Conservation (phyloP, 2,888 invertebrate genomes). For the Arge pagana region DNA sequence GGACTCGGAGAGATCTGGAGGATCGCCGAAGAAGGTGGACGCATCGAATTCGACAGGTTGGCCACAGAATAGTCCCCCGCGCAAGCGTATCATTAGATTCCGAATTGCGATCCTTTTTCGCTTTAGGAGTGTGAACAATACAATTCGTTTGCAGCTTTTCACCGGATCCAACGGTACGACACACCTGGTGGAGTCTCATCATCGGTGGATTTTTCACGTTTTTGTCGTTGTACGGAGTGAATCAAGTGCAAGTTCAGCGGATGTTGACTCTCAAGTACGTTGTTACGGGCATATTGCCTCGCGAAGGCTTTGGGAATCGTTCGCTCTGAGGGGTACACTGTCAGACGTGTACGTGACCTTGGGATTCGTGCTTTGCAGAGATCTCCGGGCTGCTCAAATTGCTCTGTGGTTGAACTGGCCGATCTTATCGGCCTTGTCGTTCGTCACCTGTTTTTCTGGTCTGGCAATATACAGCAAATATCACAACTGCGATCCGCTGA, state of each 20-base stretch:
- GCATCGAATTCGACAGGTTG: constrained; percentile 74
- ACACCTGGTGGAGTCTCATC: constrained; percentile 81
- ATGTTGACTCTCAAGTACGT: constrained; percentile 68
- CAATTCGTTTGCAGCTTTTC: constrained; percentile 64
- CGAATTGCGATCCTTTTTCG: constrained; percentile 38
- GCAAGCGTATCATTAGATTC: constrained; percentile 29
- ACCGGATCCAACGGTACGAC: constrained; percentile 78
- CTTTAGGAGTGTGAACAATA: background rate
- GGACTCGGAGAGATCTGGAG: constrained; percentile 74
- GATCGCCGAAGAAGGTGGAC: constrained; percentile 70
- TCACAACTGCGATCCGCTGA: constrained; percentile 78
- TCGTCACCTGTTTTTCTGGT: constrained; percentile 70
- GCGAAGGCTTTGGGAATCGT: too few species aligned
- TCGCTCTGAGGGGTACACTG: too few species aligned
- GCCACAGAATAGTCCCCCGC: constrained; percentile 27
- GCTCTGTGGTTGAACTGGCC: constrained; percentile 84
- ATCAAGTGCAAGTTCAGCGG: constrained; percentile 83
- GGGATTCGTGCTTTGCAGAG: constrained; percentile 54
- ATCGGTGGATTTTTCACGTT: constrained; percentile 84
- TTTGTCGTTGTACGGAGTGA: constrained; percentile 82
- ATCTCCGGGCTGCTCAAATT: constrained; percentile 70
- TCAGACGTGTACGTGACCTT: too few species aligned
- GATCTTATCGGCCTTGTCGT: constrained; percentile 73
- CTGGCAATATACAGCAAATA: constrained; percentile 86
- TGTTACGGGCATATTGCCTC: too few species aligned